A percentile compares a stretch with the other conserved stretches of the same genome.
Evolutionary conservation across 53 echinoderm and acorn worm species (phyloP).

Genomic region (Paelopatides confundens): DNA sequence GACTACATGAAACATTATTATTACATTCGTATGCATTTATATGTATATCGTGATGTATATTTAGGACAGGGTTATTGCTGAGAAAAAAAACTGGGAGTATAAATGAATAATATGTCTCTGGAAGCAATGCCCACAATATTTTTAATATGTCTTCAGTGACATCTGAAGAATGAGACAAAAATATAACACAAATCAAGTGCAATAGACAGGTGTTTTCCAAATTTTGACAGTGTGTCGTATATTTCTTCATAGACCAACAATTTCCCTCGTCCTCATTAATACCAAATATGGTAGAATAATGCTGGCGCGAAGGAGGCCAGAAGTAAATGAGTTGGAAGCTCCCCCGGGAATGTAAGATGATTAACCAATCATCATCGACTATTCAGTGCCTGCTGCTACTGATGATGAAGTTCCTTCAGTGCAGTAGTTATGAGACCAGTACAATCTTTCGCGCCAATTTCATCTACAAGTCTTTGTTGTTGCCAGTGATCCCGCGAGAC

Average conservation of each 20-base stretch:
- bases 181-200: constrained; percentile 19
- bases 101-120: neutral
- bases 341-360: constrained; percentile 23
- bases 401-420: neutral
- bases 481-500: constrained; percentile 29
- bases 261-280: constrained; percentile 41
- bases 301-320: constrained; percentile 24
- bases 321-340: constrained; percentile 22
- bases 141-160: neutral
- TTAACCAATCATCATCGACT: constrained; percentile 47
- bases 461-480: constrained; percentile 41
- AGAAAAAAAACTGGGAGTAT: neutral
- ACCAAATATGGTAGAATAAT: constrained; percentile 38
- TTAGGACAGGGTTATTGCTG: no score
- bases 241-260: constrained; percentile 4
- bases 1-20: no score
- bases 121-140: neutral
- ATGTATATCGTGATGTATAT: no score
- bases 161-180: neutral
- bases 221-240: constrained; percentile 32
- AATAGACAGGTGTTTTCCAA: constrained; percentile 48
- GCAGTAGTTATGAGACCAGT: constrained; percentile 11
- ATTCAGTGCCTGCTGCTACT: constrained; percentile 2
- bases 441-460: constrained; percentile 37
- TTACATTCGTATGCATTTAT: no score